Evolutionary conservation across 2,888 invertebrate species (phyloP).

Genomic region (Catocala nupta): DNA sequence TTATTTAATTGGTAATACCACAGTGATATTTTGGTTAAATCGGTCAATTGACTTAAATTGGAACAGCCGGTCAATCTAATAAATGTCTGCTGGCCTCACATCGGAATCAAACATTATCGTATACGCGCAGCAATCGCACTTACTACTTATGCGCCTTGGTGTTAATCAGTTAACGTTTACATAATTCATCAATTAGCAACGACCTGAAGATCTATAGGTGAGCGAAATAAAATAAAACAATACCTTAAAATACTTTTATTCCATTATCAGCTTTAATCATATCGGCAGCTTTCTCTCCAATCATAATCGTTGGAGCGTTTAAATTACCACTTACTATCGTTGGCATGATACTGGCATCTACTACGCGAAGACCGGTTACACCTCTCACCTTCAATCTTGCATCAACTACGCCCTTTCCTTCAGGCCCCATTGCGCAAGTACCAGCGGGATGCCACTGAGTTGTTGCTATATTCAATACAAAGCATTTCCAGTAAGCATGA

Average conservation of each 20-base stretch:
- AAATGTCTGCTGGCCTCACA: no score
- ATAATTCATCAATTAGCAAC: no score
- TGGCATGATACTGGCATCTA: conserved; percentile 89
- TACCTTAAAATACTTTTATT: conserved; percentile 6
- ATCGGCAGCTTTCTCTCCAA: conserved; percentile 84
- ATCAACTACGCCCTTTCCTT: conserved; percentile 51
- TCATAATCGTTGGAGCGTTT: conserved; percentile 87
- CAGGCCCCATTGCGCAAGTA: conserved; percentile 59
- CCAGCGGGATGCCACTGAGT: conserved; percentile 61
- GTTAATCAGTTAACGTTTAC: no score
- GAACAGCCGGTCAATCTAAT: no score
- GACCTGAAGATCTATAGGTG: no score
- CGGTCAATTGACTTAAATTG: no score
- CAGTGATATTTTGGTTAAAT: no score
- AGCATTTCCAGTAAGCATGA: conserved; percentile 70
- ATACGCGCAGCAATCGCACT: no score
- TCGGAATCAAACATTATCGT: no score
- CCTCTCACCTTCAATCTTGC: conserved; percentile 74
- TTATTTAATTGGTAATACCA: no score
- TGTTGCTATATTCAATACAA: conserved; percentile 57
- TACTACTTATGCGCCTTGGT: no score
- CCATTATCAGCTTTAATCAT: conserved; percentile 24
- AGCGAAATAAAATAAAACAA: no score
- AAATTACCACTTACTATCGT: conserved; percentile 86
- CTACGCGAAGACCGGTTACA: conserved; percentile 85